Evolutionary conservation across 2,888 invertebrate species (phyloP).

Genomic region (Dynastes maya): DNA sequence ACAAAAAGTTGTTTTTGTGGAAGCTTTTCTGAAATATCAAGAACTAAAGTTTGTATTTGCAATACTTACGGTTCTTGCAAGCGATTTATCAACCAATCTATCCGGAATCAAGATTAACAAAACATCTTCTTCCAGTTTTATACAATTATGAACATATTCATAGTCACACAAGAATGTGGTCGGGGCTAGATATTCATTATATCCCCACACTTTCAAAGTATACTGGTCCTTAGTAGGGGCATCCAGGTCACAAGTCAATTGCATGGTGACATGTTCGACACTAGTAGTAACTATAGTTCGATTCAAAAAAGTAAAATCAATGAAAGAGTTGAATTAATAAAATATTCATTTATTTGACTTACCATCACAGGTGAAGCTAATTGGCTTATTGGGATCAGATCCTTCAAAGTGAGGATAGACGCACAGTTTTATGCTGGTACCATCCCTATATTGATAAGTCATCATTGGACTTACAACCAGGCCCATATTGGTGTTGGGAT

Average conservation of each 20-base stretch:
- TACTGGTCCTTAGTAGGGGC: conserved; percentile 72
- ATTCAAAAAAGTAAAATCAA: not conserved
- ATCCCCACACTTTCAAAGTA: conserved; percentile 85
- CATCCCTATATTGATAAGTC: conserved; percentile 82
- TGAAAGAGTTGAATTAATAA: not conserved
- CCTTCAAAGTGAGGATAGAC: conserved; percentile 78
- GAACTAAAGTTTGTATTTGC: too few species aligned
- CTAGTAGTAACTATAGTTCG: conserved; percentile 82
- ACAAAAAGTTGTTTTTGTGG: too few species aligned
- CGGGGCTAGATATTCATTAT: conserved; percentile 90
- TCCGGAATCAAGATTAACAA: conserved; percentile 79
- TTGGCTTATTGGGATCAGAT: conserved; percentile 73
- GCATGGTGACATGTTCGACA: conserved; percentile 88
- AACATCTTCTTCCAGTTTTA: conserved; percentile 93
- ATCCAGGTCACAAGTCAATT: conserved; percentile 87
- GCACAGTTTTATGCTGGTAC: conserved; percentile 91
- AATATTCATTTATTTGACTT: conserved; percentile 62
- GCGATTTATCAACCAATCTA: conserved; percentile 78
- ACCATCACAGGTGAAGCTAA: conserved; percentile 95
- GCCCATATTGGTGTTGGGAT: conserved; percentile 88
- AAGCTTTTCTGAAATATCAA: too few species aligned
- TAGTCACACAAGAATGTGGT: conserved; percentile 90
- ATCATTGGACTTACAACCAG: conserved; percentile 91
- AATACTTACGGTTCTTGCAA: conserved; percentile 81
- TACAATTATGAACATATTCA: conserved; percentile 94